Evolutionary conservation across 35 echinoderm and acorn worm genomes (phyloP), one percentile per base, ranked within the genome.

Genomic region (Stichopus chloronotus): DNA sequence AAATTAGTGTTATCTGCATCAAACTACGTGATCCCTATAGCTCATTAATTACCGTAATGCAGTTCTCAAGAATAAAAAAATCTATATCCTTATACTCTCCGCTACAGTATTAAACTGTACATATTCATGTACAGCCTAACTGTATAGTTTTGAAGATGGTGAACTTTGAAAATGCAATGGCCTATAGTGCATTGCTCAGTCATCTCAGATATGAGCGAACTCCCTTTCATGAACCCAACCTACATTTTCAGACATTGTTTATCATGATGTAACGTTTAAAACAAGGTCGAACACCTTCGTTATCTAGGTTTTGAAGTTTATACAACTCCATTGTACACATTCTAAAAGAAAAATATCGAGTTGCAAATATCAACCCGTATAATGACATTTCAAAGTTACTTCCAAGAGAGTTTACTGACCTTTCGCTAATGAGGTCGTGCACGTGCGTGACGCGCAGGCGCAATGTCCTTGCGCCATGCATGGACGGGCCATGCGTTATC

Each of bases 361-460:
- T 19, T 65, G 61, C 61, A 65, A 65, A 17, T 11, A 65, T 65
- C 61, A 65, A 19, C 30, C 11, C 61, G 61, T 65, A 43, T 65
- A 65, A 65, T 65, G 11, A 19, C 11, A 65, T 65, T 11, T 65
- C 80, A 83, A 83, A 16, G 25, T 53, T 55, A 53, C 19, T 53
- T 43, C 30, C 25, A 55, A 8, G 9, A 83, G 80, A 56, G 80
- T 83, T 83, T 83, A 83, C 17, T 83, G 80, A 83, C 80, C 80
- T 56, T 83, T 83, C 55, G 1, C 55, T 83, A 55, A 13, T 10
- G 52, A 57, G 80, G 80, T 83, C 80, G 55, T 43, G n/a, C 14
- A 83, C n/a, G 55, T 83, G 30, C n/a, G 25, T 83, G 25, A 52
- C 55, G 80, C 80, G 80, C 80, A 83, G 53, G 55, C 55, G 80